Conservation (phyloP, 2,113 vertebrate species). For the Tursiops truncatus region DNA sequence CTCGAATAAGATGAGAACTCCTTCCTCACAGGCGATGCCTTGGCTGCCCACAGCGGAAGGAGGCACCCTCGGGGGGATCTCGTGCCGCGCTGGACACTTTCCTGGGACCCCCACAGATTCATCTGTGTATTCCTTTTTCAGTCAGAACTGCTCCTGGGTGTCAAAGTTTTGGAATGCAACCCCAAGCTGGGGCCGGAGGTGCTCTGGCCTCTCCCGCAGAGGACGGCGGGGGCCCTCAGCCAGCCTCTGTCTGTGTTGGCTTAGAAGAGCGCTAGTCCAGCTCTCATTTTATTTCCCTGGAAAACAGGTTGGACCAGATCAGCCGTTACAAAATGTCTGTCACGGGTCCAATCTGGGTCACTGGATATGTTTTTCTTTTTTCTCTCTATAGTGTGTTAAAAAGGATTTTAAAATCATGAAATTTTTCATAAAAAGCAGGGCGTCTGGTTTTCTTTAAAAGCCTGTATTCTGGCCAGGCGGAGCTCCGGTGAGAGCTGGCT, state of each 20-base stretch:
- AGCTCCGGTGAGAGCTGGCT: not conserved
- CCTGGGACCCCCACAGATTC: too few species aligned
- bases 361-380: not conserved
- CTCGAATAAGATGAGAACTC: accelerated
- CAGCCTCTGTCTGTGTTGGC: not conserved
- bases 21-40: accelerated
- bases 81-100: accelerated
- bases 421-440: not conserved
- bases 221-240: accelerated
- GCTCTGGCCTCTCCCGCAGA: not conserved
- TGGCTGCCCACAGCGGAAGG: too few species aligned
- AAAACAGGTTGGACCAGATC: not conserved
- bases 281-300: not conserved
- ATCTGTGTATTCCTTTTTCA: too few species aligned
- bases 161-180: accelerated
- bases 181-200: not conserved
- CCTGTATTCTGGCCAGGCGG: not conserved
- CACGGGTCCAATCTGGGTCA: too few species aligned
- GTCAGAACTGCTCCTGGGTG: not conserved
- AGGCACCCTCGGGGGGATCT: accelerated
- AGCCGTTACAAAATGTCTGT: too few species aligned
- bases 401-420: not conserved
- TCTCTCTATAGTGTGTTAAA: not conserved
- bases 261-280: not conserved
- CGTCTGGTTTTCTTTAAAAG: not conserved